Conservation (phyloP, 2,888 invertebrate species). For the Hipparchia semele region DNA sequence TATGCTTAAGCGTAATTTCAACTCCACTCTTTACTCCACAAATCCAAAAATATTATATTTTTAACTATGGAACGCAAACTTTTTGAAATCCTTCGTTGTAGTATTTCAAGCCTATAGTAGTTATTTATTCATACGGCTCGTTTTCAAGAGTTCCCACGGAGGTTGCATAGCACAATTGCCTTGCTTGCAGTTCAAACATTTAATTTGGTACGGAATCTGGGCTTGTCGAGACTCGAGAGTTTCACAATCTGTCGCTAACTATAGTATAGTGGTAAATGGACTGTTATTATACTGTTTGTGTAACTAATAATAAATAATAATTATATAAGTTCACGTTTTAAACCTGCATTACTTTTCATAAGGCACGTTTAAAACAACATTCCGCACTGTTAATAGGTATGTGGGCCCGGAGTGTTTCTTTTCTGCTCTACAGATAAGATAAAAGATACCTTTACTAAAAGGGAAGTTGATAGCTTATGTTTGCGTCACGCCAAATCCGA, state of each 20-base stretch:
- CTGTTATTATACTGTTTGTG: neutral
- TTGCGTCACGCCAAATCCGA: neutral
- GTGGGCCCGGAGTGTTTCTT: neutral
- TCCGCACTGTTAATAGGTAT: neutral
- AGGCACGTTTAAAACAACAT: no score
- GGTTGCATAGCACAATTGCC: slow-evolving; percentile 43
- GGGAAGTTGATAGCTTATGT: neutral
- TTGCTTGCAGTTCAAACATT: slow-evolving; percentile 42
- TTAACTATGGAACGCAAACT: neutral
- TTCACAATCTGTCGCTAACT: slow-evolving; percentile 34
- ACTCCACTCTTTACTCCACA: no score
- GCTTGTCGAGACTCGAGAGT: slow-evolving; percentile 31
- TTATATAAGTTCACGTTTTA: no score
- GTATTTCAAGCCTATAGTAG: neutral
- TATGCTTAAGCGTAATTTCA: no score
- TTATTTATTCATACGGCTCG: slow-evolving; percentile 51
- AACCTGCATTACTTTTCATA: no score
- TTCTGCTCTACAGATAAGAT: neutral
- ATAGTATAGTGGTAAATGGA: neutral
- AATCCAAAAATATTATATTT: neutral
- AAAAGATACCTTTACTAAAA: neutral
- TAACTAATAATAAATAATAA: neutral
- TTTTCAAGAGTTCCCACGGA: slow-evolving; percentile 64
- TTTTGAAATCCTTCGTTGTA: neutral
- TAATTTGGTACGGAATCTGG: slow-evolving; percentile 39